Evolutionary conservation across 2,113 vertebrate genomes (phyloP).

Genomic region (Opisthocomus hoazin): DNA sequence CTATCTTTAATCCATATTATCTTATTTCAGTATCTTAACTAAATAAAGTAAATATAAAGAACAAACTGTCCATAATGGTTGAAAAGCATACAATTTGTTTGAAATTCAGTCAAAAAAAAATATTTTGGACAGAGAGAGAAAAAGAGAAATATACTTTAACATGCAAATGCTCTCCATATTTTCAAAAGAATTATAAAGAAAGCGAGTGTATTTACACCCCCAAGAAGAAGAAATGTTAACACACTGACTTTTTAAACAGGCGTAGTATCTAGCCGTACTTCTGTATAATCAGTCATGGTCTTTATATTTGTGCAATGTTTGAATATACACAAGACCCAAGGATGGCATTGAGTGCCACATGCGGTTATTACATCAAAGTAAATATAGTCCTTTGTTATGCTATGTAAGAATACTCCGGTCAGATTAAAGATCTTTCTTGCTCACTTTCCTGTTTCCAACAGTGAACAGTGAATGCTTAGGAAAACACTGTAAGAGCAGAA

Average conservation of each 20-base stretch:
- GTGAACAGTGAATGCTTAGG: background rate
- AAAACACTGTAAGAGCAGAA: background rate
- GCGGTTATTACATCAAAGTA: constrained; percentile 4
- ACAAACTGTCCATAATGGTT: background rate
- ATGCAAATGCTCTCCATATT: background rate
- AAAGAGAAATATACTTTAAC: background rate
- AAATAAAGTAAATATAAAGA: background rate
- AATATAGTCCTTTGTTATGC: background rate
- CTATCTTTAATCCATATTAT: background rate
- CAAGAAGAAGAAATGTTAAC: background rate
- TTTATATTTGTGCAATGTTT: background rate
- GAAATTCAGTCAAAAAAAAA: background rate
- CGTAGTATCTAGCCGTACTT: background rate
- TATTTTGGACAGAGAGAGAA: background rate
- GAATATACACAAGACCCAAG: background rate
- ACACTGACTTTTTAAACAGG: background rate
- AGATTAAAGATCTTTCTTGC: background rate
- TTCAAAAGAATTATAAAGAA: background rate
- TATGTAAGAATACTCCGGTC: background rate
- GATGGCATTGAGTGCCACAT: background rate
- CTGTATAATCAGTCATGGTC: background rate
- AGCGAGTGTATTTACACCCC: background rate
- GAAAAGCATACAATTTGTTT: background rate
- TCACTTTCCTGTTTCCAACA: background rate
- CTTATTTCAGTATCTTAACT: background rate